phyloP scores from a whole-genome alignment of 2,797 vertebrate genomes.

The Phaenicophaeus curvirostris region DNA sequence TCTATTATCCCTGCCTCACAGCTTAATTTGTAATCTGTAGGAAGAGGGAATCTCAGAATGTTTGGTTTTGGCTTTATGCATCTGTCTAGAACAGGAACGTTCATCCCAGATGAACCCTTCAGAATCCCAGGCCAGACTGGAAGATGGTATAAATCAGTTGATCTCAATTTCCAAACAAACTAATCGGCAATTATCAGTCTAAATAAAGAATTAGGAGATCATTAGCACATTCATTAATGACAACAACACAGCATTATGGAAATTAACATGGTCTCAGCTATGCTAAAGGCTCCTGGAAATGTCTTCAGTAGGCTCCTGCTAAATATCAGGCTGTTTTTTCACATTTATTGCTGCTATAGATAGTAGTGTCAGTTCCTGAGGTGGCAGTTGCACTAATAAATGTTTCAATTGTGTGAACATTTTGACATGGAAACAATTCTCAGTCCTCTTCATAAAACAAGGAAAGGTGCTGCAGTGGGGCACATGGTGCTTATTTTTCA shows the following conservation, averaged over 20 bases:
- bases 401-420: background rate
- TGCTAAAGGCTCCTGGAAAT: background rate
- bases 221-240: conserved; percentile 18
- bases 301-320: background rate
- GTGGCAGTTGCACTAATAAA: background rate
- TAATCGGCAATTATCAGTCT: background rate
- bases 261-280: conserved; percentile 13
- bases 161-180: background rate
- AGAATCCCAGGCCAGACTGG: background rate
- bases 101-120: background rate
- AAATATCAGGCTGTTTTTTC: background rate
- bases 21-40: background rate
- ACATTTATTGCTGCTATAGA: background rate
- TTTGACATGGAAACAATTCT: background rate
- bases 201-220: conserved; percentile 36
- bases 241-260: conserved; percentile 7
- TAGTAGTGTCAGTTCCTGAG: background rate
- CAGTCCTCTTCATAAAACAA: background rate
- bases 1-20: background rate
- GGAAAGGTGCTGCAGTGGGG: background rate
- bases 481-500: background rate
- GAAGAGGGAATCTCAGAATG: background rate
- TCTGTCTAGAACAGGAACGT: background rate
- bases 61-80: background rate
- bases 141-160: background rate